Conservation (phyloP, 2,888 invertebrate species). For the Sisyra nigra region DNA sequence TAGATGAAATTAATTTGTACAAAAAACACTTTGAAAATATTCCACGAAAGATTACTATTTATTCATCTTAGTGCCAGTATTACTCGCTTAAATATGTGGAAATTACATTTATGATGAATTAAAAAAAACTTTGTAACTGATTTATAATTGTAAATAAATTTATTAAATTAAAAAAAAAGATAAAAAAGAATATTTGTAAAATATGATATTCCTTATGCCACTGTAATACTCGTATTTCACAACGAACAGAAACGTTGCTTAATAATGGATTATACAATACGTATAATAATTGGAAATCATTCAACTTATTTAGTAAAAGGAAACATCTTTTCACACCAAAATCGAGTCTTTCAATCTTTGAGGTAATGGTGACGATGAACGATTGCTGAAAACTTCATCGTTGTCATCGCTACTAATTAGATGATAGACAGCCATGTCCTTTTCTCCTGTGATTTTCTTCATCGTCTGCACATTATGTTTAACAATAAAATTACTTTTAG, state of each 20-base stretch:
- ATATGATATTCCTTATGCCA: constrained; percentile 2
- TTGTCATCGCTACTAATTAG: constrained; percentile 33
- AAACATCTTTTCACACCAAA: constrained; percentile 1
- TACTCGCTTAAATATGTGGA: no score
- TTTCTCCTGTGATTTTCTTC: constrained; percentile 37
- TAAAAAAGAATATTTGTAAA: background rate
- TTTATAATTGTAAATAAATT: background rate
- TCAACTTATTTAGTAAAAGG: background rate
- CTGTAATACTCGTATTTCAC: background rate
- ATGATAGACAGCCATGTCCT: constrained; percentile 49
- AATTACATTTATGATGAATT: no score
- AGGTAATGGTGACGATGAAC: constrained; percentile 4
- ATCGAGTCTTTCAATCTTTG: constrained; percentile 4
- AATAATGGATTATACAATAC: background rate
- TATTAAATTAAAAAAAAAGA: background rate
- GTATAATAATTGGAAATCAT: background rate
- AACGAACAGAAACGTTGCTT: background rate
- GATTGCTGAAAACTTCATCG: constrained; percentile 6
- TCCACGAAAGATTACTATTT: no score
- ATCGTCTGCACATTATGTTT: constrained; percentile 34
- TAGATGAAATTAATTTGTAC: no score
- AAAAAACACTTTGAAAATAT: no score
- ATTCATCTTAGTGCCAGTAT: no score
- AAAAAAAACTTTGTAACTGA: no score
- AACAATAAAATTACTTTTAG: background rate